Evolutionary conservation across 2,888 invertebrate species (phyloP).

Genomic region (Cheilosia grossa): DNA sequence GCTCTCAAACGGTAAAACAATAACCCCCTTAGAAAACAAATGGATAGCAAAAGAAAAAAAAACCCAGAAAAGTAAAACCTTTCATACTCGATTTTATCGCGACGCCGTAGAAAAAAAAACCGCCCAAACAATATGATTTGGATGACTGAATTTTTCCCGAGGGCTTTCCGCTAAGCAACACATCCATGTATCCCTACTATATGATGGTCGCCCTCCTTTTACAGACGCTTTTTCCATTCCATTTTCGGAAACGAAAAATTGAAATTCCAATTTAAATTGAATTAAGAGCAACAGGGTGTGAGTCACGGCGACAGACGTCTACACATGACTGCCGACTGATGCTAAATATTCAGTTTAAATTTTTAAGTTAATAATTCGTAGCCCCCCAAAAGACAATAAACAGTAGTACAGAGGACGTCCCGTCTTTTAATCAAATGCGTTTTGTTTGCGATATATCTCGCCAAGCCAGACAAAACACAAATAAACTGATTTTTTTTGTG

Average conservation of each 20-base stretch:
- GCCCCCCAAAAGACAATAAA: slow-evolving; percentile 29
- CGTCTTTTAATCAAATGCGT: slow-evolving; percentile 17
- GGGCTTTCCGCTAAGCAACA: slow-evolving; percentile 31
- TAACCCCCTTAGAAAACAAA: slow-evolving; percentile 21
- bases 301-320: slow-evolving; percentile 16
- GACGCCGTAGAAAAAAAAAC: slow-evolving; percentile 1
- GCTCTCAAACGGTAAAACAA: slow-evolving; percentile 2
- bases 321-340: neutral
- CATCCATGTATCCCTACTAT: slow-evolving; percentile 13
- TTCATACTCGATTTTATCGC: slow-evolving; percentile 40
- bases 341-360: slow-evolving; percentile 6
- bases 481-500: slow-evolving; percentile 51
- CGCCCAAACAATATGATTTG: slow-evolving; percentile 30
- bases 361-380: slow-evolving; percentile 34
- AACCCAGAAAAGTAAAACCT: slow-evolving; percentile 8
- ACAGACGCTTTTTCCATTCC: slow-evolving; percentile 16
- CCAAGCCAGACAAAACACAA: slow-evolving; percentile 60
- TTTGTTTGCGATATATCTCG: slow-evolving; percentile 44
- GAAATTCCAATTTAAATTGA: slow-evolving; percentile 68
- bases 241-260: slow-evolving; percentile 38
- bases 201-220: slow-evolving; percentile 2
- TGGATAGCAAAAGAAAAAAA: slow-evolving; percentile 23
- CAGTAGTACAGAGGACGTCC: slow-evolving; percentile 1
- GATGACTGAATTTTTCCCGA: slow-evolving; percentile 32
- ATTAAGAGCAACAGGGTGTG: slow-evolving; percentile 47